Evolutionary conservation across 2,113 vertebrate species (phyloP), one percentile per base, ranked within the genome.

Genomic region (Camelus dromedarius): DNA sequence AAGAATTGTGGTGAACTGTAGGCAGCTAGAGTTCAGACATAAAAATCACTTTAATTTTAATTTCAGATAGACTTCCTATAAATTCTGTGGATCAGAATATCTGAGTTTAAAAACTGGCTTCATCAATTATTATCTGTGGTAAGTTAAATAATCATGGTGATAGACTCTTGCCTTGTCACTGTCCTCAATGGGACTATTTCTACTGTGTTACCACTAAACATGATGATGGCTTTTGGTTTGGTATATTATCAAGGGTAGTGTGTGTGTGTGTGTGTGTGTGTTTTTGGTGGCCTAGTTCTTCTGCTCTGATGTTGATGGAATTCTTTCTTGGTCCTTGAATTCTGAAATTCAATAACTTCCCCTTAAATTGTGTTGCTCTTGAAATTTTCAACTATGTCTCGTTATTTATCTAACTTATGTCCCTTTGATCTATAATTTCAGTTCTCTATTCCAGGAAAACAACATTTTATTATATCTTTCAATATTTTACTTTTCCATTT

Each of bases 41-140:
- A 97, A 97, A 97, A 96, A 60, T 83, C 96, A 84, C 88, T 97
- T 80, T 64, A 18, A 75, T 96, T 83, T 92, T 91, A 92, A 96
- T 95, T 96, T 95, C 88, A 95, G 89, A 90, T 66, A 92, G 83
- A 87, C 79, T 76, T 90, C 58, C 50, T 92, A 80, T 73, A 52
- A 95, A 76, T 82, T 60, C 50, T 58, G 18, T 50, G 24, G 22
- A n/a, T 87, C 89, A 86, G 75, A 91, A 90, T 56, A 90, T 54
- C 84, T 87, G 69, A 80, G n/a, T 81, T 83, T 76, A 46, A 52
- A 83, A 50, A 28, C 69, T 11, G 26, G 9, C 38, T 75, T 46
- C 16, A 46, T 48, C 19, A 35, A 38, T 85, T 75, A 6, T 46
- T 76, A 54, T 20, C 28, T 52, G 38, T 42, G 72, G 30, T 46